Conservation (phyloP, 2,113 vertebrate genomes). For the Alosa alosa region DNA sequence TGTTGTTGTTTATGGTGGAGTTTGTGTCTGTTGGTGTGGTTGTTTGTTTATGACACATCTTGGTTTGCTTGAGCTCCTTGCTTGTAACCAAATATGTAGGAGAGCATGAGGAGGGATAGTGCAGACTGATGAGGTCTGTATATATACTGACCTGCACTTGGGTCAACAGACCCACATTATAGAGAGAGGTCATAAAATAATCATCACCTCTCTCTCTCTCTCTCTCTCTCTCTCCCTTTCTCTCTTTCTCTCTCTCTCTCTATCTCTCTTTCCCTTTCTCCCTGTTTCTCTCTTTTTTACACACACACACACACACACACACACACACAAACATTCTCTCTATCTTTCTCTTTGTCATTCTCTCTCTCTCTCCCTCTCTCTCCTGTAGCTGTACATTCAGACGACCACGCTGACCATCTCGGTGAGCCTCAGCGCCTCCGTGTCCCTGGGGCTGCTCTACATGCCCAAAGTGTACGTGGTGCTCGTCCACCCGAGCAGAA, state of each 20-base stretch:
- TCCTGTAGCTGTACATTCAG: conserved; percentile 91
- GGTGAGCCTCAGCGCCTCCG: conserved; percentile 92
- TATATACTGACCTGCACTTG: background rate
- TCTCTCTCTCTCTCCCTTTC: background rate
- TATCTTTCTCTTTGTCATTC: background rate
- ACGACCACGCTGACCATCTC: conserved; percentile 95
- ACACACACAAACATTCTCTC: too few species aligned
- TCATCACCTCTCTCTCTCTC: background rate
- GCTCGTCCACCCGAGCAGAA: conserved; percentile 96
- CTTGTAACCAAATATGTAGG: background rate
- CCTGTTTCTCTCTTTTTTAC: background rate
- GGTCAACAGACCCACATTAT: background rate
- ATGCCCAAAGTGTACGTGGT: conserved; percentile 97
- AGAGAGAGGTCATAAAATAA: conserved; percentile 5
- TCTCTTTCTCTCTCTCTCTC: background rate
- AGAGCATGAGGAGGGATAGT: background rate
- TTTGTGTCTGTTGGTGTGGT: background rate
- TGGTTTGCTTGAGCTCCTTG: background rate
- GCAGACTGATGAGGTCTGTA: background rate
- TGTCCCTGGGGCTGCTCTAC: conserved; percentile 97
- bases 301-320: too few species aligned
- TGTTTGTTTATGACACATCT: background rate
- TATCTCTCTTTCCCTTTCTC: background rate
- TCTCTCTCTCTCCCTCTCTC: conserved; percentile 30
- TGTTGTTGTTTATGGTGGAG: background rate